phyloP scores from a whole-genome alignment of 1,140 invertebrate genomes.

The Cheumatopsyche charites region DNA sequence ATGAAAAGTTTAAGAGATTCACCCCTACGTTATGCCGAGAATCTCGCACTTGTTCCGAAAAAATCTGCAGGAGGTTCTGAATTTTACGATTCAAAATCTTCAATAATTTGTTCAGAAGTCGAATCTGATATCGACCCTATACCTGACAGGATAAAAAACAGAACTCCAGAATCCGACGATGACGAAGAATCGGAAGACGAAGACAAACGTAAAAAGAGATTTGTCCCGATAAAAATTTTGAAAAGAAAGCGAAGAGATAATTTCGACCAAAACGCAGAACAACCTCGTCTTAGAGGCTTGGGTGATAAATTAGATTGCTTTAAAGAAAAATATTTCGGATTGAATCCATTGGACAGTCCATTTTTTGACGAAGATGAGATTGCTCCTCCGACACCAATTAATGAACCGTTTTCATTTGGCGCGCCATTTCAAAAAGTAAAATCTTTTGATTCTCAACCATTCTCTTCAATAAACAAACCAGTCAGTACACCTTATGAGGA shows the following conservation, averaged over 20 bases:
- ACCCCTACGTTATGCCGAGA: constrained; percentile 65
- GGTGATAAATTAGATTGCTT: constrained; percentile 78
- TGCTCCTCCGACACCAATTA: constrained; percentile 54
- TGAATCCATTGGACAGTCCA: constrained; percentile 75
- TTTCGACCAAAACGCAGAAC: constrained; percentile 50
- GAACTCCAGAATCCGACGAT: constrained; percentile 51
- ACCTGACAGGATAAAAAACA: constrained; percentile 61
- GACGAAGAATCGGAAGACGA: constrained; percentile 49
- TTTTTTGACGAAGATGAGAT: constrained; percentile 69
- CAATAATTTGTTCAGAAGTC: constrained; percentile 61
- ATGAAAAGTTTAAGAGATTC: constrained; percentile 56
- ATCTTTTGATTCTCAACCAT: neutral
- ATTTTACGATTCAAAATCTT: constrained; percentile 65
- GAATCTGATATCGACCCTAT: constrained; percentile 60
- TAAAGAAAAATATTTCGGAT: constrained; percentile 74
- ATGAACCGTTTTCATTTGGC: constrained; percentile 41
- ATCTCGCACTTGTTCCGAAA: constrained; percentile 62
- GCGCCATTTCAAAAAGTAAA: neutral
- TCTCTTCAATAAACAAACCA: neutral
- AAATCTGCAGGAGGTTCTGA: constrained; percentile 63
- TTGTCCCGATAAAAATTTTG: constrained; percentile 1
- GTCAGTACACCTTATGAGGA: neutral
- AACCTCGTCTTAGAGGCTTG: constrained; percentile 60
- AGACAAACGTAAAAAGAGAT: constrained; percentile 42
- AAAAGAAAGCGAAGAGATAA: constrained; percentile 31